phyloP scores from a whole-genome alignment of 2,113 vertebrate genomes.

The Coptodon rendalli region DNA sequence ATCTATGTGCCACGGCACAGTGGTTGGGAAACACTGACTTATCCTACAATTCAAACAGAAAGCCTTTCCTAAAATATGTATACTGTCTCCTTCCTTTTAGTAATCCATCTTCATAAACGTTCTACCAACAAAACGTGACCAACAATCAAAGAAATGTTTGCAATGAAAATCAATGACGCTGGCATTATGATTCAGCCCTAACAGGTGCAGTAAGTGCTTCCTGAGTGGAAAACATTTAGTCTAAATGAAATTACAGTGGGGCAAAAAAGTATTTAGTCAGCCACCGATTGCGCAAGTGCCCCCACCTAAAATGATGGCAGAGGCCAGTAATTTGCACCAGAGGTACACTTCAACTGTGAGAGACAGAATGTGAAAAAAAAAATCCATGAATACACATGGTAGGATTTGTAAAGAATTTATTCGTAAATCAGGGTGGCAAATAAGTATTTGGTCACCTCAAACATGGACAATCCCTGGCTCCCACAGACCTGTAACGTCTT shows the following conservation, averaged over 20 bases:
- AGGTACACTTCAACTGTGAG: too few relatives aligned
- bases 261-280: too few relatives aligned
- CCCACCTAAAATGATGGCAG: too few relatives aligned
- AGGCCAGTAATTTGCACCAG: too few relatives aligned
- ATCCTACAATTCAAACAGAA: background rate
- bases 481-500: too few relatives aligned
- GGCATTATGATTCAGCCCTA: background rate
- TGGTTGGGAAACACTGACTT: background rate
- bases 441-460: too few relatives aligned
- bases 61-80: background rate
- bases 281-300: too few relatives aligned
- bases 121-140: background rate
- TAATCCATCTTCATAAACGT: background rate
- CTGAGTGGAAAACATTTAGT: background rate
- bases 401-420: too few relatives aligned
- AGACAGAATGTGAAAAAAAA: too few relatives aligned
- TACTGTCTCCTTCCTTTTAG: background rate
- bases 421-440: too few relatives aligned
- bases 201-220: background rate
- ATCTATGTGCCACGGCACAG: background rate
- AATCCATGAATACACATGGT: too few relatives aligned
- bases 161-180: background rate
- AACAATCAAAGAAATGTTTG: background rate
- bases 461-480: too few relatives aligned
- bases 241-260: background rate